Evolutionary conservation across 2,888 invertebrate genomes (phyloP), one percentile per base, ranked within the genome.

Genomic region (Phorcus lineatus): DNA sequence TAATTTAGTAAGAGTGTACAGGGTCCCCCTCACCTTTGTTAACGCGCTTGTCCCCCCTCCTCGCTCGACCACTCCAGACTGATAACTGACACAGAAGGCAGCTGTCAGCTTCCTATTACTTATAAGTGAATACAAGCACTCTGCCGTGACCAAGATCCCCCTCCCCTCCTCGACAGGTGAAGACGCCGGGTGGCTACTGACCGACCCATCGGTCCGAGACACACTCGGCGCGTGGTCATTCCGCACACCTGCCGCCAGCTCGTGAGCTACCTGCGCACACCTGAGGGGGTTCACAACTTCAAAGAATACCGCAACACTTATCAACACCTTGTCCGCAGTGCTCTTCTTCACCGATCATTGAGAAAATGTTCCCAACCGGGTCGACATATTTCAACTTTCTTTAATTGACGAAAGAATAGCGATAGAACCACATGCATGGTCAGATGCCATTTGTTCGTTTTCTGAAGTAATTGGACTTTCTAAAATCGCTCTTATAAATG

Each of bases 161-260:
- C 62, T 22, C 62, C 57, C 62, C 62, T 28, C 24, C 62, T n/a
- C 62, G 62, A 62, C 62, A 62, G 62, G 62, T 62, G 62, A 62
- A 62, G 62, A 62, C 62, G 28, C 62, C 62, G 28, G 62, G 28
- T 62, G 4, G 22, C 47, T 47, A 17, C 62, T 62, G 62, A 62
- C 62, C 62, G 62, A 4, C 62, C 17, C 62, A 62, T 62, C 62
- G 24, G 62, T 62, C 28, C 62, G 28, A 62, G 62, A 62, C 24
- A 62, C 24, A 24, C 62, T 62, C 28, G 62, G 22, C 62, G 62
- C 62, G 62, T 62, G 62, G 62, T 62, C 62, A 62, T 13, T 62
- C 28, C 62, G 62, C 62, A 17, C 62, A 62, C 62, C 62, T 62
- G 62, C 62, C 62, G 62, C 28, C 13, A 62, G 62, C 28, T 62